Conservation (phyloP, 2,797 vertebrate genomes). For the Sebastiscus tertius region DNA sequence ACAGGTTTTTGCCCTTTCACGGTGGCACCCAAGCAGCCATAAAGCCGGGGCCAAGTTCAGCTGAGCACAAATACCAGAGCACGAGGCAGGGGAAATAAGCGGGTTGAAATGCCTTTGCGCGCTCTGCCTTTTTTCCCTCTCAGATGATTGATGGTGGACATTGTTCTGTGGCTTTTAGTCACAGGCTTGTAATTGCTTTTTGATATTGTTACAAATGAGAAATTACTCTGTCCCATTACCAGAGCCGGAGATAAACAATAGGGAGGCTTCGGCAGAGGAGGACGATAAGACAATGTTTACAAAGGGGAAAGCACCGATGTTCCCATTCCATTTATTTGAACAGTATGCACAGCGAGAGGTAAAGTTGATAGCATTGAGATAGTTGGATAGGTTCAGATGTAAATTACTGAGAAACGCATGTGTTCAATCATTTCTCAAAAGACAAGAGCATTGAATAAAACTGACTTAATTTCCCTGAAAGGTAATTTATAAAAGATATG, state of each 20-base stretch:
- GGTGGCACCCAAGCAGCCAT: slow-evolving; percentile 41
- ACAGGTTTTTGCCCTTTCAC: slow-evolving; percentile 61
- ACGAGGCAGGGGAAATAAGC: slow-evolving; percentile 57
- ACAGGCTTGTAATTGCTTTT: slow-evolving; percentile 82
- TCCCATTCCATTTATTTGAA: slow-evolving; percentile 44
- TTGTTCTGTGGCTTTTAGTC: slow-evolving; percentile 83
- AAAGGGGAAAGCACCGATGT: slow-evolving; percentile 19
- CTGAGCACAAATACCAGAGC: slow-evolving; percentile 64
- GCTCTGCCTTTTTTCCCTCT: slow-evolving; percentile 48
- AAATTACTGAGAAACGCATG: neutral
- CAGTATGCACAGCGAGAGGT: neutral
- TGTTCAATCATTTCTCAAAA: neutral
- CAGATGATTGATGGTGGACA: slow-evolving; percentile 79
- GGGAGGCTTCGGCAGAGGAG: slow-evolving; percentile 43
- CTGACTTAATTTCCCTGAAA: neutral
- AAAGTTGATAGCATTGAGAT: neutral
- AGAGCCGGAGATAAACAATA: slow-evolving; percentile 74
- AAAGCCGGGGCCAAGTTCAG: slow-evolving; percentile 50
- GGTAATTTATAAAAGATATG: neutral
- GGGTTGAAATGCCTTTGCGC: slow-evolving; percentile 43
- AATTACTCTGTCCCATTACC: slow-evolving; percentile 80
- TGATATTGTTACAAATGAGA: slow-evolving; percentile 85
- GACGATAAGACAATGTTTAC: slow-evolving; percentile 53
- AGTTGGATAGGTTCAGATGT: slow-evolving; percentile 10
- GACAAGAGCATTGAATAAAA: neutral